A percentile compares a stretch with the other conserved stretches of the same genome.
These are phyloP conservation scores for Menura novaehollandiae DNA, from an alignment of 2,113 vertebrate species.

Conservation along the genomic window DNA sequence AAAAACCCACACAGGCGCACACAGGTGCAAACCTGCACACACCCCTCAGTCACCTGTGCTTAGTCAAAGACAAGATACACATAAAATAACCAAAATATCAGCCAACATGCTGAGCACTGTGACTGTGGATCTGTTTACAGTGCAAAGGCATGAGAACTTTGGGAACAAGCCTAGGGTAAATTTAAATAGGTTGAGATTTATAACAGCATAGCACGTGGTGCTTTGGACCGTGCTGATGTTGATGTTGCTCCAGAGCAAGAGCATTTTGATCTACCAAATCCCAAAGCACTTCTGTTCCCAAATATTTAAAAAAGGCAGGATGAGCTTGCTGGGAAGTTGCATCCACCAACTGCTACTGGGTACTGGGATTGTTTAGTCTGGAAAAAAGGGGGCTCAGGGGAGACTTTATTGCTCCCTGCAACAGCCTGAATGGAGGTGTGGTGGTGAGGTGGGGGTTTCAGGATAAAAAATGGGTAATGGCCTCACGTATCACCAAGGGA, in stretches of 20 bases:
- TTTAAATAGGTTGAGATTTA: neutral
- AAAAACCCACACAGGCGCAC: rapidly evolving
- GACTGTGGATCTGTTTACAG: neutral
- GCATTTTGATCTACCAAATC: neutral
- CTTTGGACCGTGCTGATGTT: neutral
- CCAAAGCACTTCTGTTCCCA: neutral
- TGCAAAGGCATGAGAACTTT: rapidly evolving
- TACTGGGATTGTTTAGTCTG: neutral
- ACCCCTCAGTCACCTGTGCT: neutral
- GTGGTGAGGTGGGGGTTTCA: neutral
- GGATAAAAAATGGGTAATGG: rapidly evolving
- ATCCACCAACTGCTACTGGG: neutral
- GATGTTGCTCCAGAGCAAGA: neutral
- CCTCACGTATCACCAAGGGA: neutral
- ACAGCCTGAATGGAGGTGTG: neutral
- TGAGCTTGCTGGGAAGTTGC: neutral
- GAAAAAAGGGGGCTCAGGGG: neutral
- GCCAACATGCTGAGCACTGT: neutral
- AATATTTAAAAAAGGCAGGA: neutral
- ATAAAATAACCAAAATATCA: neutral
- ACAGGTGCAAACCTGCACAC: neutral
- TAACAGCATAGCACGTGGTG: rapidly evolving
- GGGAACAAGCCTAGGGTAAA: neutral
- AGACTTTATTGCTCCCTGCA: neutral
- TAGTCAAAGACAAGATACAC: neutral